Evolutionary conservation across 2,888 invertebrate species (phyloP).

Genomic region (Hemicrepidius hirtus): DNA sequence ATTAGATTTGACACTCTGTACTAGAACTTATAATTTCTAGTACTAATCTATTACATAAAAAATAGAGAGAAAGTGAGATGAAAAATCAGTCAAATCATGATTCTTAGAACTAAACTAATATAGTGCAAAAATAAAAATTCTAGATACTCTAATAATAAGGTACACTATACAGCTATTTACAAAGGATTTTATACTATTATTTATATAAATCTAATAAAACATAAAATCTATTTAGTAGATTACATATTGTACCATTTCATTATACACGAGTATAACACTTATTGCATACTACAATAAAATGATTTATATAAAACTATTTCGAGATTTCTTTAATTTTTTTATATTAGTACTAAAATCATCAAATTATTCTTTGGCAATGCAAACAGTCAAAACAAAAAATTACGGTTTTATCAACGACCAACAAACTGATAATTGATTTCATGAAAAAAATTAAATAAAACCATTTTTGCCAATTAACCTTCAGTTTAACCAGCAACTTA

Average conservation of each 20-base stretch:
- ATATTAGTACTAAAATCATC: too few species aligned
- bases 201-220: neutral
- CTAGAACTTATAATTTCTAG: conserved; percentile 33
- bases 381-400: too few species aligned
- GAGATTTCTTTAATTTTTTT: too few species aligned
- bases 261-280: neutral
- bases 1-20: conserved; percentile 53
- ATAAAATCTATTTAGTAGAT: too few species aligned
- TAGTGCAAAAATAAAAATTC: conserved; percentile 19
- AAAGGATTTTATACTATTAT: conserved; percentile 7
- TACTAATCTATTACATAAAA: conserved; percentile 38
- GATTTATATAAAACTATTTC: too few species aligned
- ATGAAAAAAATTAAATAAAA: too few species aligned
- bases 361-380: too few species aligned
- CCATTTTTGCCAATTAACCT: too few species aligned
- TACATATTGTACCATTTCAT: conserved; percentile 1
- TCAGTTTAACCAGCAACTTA: too few species aligned
- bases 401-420: too few species aligned
- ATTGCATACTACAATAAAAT: too few species aligned
- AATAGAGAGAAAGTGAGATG: conserved; percentile 43
- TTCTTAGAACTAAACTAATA: conserved; percentile 22
- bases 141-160: neutral
- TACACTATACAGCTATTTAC: conserved; percentile 12
- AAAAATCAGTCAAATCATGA: conserved; percentile 46
- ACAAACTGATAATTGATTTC: too few species aligned